Base-by-base conservation (phyloP, 2,888 invertebrate genomes). In the Cepaea hortensis region DNA sequence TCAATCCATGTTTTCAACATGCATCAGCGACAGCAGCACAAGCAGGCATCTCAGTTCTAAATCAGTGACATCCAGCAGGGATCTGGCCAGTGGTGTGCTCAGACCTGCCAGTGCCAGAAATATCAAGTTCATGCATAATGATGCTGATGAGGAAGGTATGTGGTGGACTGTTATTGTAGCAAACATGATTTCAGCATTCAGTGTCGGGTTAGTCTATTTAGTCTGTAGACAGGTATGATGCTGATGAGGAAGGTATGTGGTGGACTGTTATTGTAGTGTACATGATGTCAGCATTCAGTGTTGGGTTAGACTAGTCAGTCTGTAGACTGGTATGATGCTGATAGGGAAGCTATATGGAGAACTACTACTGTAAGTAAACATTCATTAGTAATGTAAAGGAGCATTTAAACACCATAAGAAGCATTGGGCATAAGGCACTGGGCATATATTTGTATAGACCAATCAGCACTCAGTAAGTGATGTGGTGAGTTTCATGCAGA, bases 1-100 rank as follows among this genome's bases (percentile, higher is more conserved):
- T 91, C 93, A 94, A 89, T 91, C 91, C 81, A 93, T 93, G 91
- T 94, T 94, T 87, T 91, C 91, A 20, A 90, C 91, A 62, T 93
- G 93, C 87, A 94, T 94, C 86, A 89, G 91, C 83, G 87, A 88
- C 55, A 81, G 85, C 75, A 72, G 46, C 35, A n/a, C 50, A 11
- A 55, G 61, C 35, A 61, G 62, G 72, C 35, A 35, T 35, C 35
- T 35, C 35, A 75, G 81, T 62, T 48, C 73, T 46, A 83, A 76
- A 46, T 73, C 68, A 55, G 79, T 83, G 50, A 81, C 87, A 46
- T 80, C 85, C 35, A 79, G 87, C 20, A 83, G 85, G 23, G 77
- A 84, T 18, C 77, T 85, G 80, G 83, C 81, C 13, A 87, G 87
- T 61, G 87, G 86, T 13, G 55, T 82, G 13, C 35, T 81, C 46